A percentile compares a stretch with the other conserved stretches of the same genome.
These are phyloP conservation scores for Agonopterix heracliana DNA, from an alignment of 2,888 invertebrate genomes.

Conservation along the genomic window DNA sequence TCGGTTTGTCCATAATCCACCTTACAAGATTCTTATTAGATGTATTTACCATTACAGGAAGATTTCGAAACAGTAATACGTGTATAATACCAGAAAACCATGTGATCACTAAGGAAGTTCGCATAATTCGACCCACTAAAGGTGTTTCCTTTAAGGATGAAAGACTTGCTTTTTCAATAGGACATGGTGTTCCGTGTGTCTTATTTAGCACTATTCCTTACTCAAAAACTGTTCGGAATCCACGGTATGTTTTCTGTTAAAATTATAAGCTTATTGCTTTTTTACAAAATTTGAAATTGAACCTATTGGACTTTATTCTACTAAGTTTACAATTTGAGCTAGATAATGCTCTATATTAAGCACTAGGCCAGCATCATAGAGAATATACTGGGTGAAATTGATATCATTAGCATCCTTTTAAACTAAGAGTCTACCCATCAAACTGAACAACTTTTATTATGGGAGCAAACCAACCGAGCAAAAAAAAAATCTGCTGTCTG, in stretches of 20 bases:
- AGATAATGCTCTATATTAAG: no score
- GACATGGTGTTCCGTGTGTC: slow-evolving; percentile 87
- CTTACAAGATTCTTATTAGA: no score
- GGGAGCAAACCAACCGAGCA: no score
- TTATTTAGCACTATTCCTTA: slow-evolving; percentile 93
- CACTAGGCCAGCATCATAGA: no score
- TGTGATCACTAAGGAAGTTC: slow-evolving; percentile 73
- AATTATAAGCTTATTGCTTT: neutral
- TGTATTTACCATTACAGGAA: slow-evolving; percentile 36
- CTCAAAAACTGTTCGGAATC: slow-evolving; percentile 79
- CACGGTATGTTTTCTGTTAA: slow-evolving; percentile 65
- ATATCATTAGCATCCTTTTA: no score
- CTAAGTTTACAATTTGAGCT: no score
- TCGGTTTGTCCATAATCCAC: neutral
- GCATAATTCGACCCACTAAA: slow-evolving; percentile 77
- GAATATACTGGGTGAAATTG: no score
- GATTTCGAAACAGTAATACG: slow-evolving; percentile 68
- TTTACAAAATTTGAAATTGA: no score
- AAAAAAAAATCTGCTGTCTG: no score
- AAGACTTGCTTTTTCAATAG: slow-evolving; percentile 87
- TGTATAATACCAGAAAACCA: slow-evolving; percentile 74
- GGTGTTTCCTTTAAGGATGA: slow-evolving; percentile 85
- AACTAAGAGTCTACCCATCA: no score
- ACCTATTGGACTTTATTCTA: no score
- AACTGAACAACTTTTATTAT: no score